Base-by-base conservation (phyloP, 2,888 invertebrate genomes). In the Drosophila birchii region DNA sequence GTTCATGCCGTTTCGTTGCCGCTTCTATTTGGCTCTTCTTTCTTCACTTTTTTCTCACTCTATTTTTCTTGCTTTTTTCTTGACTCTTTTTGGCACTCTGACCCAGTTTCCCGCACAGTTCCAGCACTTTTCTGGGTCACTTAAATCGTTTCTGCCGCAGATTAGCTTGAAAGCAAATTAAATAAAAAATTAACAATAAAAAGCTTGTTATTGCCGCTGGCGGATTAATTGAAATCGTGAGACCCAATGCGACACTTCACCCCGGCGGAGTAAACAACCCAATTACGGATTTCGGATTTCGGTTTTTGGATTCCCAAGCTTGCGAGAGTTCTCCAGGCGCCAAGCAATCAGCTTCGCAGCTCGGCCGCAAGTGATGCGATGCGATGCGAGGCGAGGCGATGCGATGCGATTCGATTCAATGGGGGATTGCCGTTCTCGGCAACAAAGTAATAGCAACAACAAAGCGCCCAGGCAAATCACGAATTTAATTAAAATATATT, bases 401-500 rank as follows among this genome's bases (percentile, higher is more conserved):
- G 45, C 45, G 26, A 45, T 14, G 47, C 47, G 34, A 51, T 36
- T 20, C 51, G 34, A 66, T 64, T 72, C 51, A 51, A 59, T 73
- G 75, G 58, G 58, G 77, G 78, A 80, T 80, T 74, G 56, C 66
- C 67, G 43, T 55, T 32, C 71, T 49, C 66, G 26, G 54, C 58
- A 39, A 32, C 38, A 66, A 36, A 36, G 36, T 53, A 36, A 53
- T 53, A 36, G 36, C 36, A 36, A 55, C 51, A 78, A 78, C 71
- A 74, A 72, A 56, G 75, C 70, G 70, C 41, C 63, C 32, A 44
- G 68, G 49, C 68, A 80, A 67, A 57, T 56, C 68, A 69, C 66
- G 70, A 61, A 82, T 85, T 84, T 87, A 79, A 87, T 87, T 84
- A 87, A 87, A 85, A 77, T 82, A 84, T 77, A 80, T 70, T 51